Base-by-base conservation (phyloP, 2,888 invertebrate species). In the Thymelicus sylvestris region DNA sequence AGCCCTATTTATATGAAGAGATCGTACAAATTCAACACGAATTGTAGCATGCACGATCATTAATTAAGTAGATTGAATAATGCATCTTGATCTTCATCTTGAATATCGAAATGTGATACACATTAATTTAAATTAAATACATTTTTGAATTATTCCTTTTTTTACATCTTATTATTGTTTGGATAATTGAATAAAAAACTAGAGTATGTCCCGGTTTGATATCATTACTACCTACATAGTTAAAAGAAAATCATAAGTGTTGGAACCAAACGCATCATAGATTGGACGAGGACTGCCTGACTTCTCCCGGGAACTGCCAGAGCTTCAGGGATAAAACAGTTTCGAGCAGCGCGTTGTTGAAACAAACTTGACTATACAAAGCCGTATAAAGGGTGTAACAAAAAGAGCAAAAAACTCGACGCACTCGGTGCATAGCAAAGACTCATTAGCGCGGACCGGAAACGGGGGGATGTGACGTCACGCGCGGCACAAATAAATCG, bases 401-500 rank as follows among this genome's bases (percentile, higher is more conserved):
- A 57, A 57, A 57, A 24, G 38, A 50, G 38, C 15, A 19, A n/a
- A 55, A 52, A 52, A 8, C 13, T 6, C 31, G 39, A 64, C 50
- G 31, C 50, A 50, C 50, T 38, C n/a, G 39, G 59, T n/a, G 65
- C 55, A 55, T 55, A 55, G 57, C 39, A 7, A n/a, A 52, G 67
- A 57, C 57, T 67, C 67, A 67, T 67, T 62, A 67, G 52, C 62
- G 62, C 62, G 57, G 44, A 50, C 80, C 82, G 72, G 72, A 74
- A 81, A 76, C 75, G 72, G 80, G 79, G 78, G 63, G 64, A 52
- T 61, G 60, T 71, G 81, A 82, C 81, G 84, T 83, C 84, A 81
- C 74, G 74, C 78, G 69, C 74, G 72, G 62, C 77, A 81, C 82
- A 65, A 83, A 83, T 82, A 83, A 83, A 81, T 80, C 79, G 76